These are phyloP conservation scores for Isichthys henryi DNA, from an alignment of 2,113 vertebrate genomes.

Conservation along the genomic window DNA sequence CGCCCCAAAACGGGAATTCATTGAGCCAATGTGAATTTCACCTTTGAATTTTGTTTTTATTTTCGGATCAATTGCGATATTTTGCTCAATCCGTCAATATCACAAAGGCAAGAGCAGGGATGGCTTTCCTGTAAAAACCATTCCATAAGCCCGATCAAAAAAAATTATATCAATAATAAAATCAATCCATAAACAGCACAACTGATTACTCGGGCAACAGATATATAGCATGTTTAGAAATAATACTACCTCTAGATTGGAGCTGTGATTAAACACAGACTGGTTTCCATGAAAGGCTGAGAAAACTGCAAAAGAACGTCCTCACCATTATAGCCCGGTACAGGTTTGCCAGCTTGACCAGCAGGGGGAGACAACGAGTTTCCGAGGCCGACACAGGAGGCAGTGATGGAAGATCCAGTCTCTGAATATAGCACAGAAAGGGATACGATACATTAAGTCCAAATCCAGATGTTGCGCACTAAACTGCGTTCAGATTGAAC, in stretches of 20 bases:
- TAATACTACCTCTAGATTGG: not conserved
- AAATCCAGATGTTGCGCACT: not conserved
- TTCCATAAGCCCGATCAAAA: not conserved
- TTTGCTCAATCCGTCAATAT: not conserved
- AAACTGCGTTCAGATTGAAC: not conserved
- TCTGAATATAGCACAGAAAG: conserved; percentile 54
- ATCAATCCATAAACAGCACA: not conserved
- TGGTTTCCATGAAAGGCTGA: not conserved
- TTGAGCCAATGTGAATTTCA: not conserved
- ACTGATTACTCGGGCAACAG: not conserved
- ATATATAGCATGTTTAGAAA: not conserved
- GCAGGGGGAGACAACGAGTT: conserved; percentile 77
- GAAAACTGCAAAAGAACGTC: not conserved
- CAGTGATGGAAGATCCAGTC: conserved; percentile 87
- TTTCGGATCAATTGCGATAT: not conserved
- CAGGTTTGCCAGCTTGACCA: conserved; percentile 84
- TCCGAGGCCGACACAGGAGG: conserved; percentile 80
- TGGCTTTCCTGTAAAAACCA: not conserved
- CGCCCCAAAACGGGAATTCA: not conserved
- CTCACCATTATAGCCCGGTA: conserved; percentile 92
- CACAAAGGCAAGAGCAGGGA: not conserved
- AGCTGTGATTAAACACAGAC: not conserved
- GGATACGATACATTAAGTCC: not conserved
- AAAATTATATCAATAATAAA: not conserved
- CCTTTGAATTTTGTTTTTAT: not conserved